Conservation (phyloP, 2,113 vertebrate species). For the Nothocercus nigrocapillus region DNA sequence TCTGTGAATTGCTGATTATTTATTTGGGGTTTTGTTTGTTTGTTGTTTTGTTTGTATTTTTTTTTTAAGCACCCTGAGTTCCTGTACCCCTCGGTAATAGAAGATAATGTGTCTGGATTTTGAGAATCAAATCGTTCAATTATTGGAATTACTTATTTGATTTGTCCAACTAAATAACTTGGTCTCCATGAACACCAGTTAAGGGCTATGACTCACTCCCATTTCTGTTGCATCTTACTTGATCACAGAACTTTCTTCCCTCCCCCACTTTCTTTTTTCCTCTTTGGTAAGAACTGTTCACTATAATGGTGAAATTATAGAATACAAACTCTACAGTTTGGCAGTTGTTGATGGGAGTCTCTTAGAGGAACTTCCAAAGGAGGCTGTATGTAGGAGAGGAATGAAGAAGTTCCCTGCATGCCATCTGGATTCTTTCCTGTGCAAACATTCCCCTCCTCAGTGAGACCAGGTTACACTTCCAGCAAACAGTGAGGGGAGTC, state of each 20-base stretch:
- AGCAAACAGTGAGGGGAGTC: neutral
- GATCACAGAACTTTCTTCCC: neutral
- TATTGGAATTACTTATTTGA: neutral
- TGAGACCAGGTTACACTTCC: neutral
- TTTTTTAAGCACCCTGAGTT: neutral
- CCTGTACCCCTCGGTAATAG: neutral
- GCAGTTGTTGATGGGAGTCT: neutral
- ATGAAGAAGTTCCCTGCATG: neutral
- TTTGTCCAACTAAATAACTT: neutral
- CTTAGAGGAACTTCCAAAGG: neutral
- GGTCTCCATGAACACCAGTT: neutral
- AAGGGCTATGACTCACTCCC: neutral
- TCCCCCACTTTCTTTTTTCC: neutral
- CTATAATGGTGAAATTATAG: neutral
- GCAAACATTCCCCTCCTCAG: neutral
- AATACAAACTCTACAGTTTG: neutral
- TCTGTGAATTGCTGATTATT: neutral
- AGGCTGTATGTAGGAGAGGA: neutral
- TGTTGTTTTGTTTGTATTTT: neutral
- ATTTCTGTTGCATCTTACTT: neutral
- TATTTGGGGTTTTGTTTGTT: neutral
- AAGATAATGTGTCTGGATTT: neutral
- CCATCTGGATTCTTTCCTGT: neutral
- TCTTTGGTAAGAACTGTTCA: neutral
- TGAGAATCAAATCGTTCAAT: neutral